Evolutionary conservation across 2,888 invertebrate genomes (phyloP).

Genomic region (Tipula confusa): DNA sequence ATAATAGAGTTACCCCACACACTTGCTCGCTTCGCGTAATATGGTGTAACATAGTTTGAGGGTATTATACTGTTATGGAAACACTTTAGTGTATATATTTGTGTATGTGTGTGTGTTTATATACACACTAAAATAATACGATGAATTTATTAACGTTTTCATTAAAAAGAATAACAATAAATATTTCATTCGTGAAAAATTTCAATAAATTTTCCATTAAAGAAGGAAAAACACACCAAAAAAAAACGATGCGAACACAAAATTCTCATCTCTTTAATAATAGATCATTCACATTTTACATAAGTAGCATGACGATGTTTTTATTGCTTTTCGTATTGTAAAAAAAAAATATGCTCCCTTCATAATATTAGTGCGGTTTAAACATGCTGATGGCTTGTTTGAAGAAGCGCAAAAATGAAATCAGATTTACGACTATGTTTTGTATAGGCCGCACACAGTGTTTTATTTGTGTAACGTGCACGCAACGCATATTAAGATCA

Average conservation of each 20-base stretch:
- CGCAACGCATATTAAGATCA: too few relatives aligned
- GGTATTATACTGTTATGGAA: background rate
- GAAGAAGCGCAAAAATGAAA: too few relatives aligned
- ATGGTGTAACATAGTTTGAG: background rate
- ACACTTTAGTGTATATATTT: background rate
- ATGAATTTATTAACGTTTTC: conserved; percentile 12
- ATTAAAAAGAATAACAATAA: background rate
- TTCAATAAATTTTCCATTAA: background rate
- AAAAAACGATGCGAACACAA: background rate
- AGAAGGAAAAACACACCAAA: background rate
- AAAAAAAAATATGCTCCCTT: too few relatives aligned
- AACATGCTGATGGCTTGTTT: too few relatives aligned
- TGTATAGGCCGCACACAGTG: too few relatives aligned
- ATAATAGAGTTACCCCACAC: background rate
- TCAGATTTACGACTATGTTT: too few relatives aligned
- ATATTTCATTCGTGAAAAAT: conserved; percentile 25
- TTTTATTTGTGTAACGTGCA: too few relatives aligned
- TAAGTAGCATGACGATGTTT: background rate
- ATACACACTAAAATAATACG: background rate
- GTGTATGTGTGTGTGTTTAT: background rate
- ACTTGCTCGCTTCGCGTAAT: background rate
- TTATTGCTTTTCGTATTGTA: too few relatives aligned
- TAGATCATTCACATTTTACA: background rate
- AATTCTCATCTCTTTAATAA: background rate
- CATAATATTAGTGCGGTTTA: too few relatives aligned